Percentiles rank a stretch among this genome's conserved stretches.
phyloP scores from a whole-genome alignment of 2,797 vertebrate genomes.

The Alca torda region DNA sequence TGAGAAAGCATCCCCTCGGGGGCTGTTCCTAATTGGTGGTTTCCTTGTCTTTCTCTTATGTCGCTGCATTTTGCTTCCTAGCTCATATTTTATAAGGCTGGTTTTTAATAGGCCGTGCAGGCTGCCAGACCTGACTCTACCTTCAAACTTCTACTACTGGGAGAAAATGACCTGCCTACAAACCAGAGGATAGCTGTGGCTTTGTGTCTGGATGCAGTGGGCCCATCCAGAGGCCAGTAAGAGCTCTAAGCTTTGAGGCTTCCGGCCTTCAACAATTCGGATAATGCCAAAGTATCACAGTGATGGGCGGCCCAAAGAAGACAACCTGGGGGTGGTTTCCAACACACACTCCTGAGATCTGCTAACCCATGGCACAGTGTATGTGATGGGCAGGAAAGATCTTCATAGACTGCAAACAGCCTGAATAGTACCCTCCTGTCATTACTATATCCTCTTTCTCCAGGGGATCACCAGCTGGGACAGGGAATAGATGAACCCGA shows the following conservation, averaged over 20 bases:
- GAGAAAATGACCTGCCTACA: slow-evolving; percentile 4
- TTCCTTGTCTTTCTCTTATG: slow-evolving; percentile 53
- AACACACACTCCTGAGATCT: background rate
- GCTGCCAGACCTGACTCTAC: slow-evolving; percentile 46
- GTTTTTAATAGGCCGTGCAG: slow-evolving; percentile 24
- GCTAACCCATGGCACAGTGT: background rate
- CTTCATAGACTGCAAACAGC: background rate
- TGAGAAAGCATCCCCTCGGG: slow-evolving; percentile 17
- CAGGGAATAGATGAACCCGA: background rate
- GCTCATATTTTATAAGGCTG: slow-evolving; percentile 59
- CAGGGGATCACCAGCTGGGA: background rate
- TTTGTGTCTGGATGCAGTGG: background rate
- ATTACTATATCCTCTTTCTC: background rate
- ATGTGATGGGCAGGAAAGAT: background rate
- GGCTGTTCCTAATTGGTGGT: slow-evolving; percentile 67
- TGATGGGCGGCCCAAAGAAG: background rate
- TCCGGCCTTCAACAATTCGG: background rate
- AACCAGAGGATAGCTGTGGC: background rate
- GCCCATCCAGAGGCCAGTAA: background rate
- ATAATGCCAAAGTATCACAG: background rate
- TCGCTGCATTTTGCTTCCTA: slow-evolving; percentile 39
- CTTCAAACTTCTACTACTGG: background rate
- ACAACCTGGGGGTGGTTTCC: background rate
- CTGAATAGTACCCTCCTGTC: background rate
- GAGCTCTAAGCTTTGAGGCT: background rate